A percentile compares a stretch with the other conserved stretches of the same genome.
Conservation (phyloP, 2,113 vertebrate genomes). For the Helogale parvula region DNA sequence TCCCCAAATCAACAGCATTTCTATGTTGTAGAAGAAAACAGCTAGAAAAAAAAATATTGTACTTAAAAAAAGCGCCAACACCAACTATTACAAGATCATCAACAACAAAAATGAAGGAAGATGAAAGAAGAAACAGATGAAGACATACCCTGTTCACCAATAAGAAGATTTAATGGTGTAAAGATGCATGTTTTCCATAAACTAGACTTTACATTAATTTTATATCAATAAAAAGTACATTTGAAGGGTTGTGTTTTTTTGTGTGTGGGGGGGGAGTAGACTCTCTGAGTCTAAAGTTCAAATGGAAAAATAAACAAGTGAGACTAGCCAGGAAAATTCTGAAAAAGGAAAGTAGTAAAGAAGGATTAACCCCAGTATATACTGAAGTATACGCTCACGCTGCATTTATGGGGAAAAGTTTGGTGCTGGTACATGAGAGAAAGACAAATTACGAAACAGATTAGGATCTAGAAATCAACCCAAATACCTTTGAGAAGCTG, state of each 20-base stretch:
- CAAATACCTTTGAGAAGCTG: background rate
- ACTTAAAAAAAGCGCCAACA: background rate
- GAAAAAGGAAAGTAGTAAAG: conserved; percentile 51
- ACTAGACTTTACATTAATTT: conserved; percentile 27
- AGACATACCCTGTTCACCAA: background rate
- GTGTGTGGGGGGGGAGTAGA: background rate
- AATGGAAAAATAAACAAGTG: conserved; percentile 65
- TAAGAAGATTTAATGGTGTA: background rate
- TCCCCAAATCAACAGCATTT: background rate
- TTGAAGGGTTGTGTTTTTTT: background rate
- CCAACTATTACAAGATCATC: background rate
- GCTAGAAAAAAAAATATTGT: background rate
- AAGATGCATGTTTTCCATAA: background rate
- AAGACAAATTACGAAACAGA: background rate
- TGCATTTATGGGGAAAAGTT: background rate
- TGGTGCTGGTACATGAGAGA: background rate
- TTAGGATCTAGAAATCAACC: background rate
- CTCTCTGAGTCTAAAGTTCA: conserved; percentile 60
- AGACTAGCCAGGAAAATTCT: conserved; percentile 58
- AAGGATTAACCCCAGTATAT: conserved; percentile 35
- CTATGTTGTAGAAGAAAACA: background rate
- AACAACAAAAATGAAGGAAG: background rate
- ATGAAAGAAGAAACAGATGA: background rate
- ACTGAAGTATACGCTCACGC: background rate
- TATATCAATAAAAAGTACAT: conserved; percentile 4